Percentiles rank a stretch among this genome's conserved stretches.
These are phyloP conservation scores for Antheraea assamensis DNA, from an alignment of 2,888 invertebrate species.

Conservation along the genomic window DNA sequence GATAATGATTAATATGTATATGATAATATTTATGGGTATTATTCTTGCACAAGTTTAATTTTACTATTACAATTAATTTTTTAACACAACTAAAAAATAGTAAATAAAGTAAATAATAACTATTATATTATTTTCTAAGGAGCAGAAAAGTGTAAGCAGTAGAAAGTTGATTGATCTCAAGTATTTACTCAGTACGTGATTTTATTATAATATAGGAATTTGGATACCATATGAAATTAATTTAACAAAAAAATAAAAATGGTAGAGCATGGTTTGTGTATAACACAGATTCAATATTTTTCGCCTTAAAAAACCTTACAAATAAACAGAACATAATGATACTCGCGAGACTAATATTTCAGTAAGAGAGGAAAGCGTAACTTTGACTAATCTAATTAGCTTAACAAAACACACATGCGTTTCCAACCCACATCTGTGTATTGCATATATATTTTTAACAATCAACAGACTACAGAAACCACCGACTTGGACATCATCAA, in stretches of 20 bases:
- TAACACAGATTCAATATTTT: constrained; percentile 14
- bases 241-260: not conserved
- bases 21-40: no score
- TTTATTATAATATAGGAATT: not conserved
- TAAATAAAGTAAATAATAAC: no score
- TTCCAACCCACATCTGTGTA: constrained; percentile 66
- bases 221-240: not conserved
- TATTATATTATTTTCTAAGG: no score
- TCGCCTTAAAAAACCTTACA: constrained; percentile 45
- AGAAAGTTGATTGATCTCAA: no score
- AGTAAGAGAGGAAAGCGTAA: constrained; percentile 59
- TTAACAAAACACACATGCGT: constrained; percentile 78
- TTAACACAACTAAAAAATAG: no score
- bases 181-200: no score
- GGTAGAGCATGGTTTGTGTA: not conserved
- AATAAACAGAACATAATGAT: constrained; percentile 58
- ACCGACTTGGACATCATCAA: constrained; percentile 47
- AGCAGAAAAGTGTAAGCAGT: no score
- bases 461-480: constrained; percentile 59
- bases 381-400: constrained; percentile 76
- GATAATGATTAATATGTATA: no score
- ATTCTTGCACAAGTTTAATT: no score
- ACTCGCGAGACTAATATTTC: constrained; percentile 56
- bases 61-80: no score
- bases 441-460: constrained; percentile 63